Conservation (phyloP, 2,888 invertebrate genomes). For the Lissonota sp. region DNA sequence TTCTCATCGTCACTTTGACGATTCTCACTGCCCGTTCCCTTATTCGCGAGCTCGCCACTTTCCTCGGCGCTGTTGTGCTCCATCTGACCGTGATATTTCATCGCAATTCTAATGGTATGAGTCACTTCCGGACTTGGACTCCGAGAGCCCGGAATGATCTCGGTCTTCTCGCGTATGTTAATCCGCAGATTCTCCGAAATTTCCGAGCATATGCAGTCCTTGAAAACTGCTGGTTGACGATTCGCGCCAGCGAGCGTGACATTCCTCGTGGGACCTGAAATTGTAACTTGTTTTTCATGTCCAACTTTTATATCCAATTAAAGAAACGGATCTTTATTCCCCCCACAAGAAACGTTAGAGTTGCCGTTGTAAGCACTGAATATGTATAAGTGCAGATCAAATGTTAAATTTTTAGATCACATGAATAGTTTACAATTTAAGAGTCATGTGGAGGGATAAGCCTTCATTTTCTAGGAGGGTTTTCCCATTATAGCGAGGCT, state of each 20-base stretch:
- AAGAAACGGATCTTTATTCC: no score
- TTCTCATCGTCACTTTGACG: slow-evolving; percentile 39
- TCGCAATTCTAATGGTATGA: slow-evolving; percentile 79
- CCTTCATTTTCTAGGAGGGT: no score
- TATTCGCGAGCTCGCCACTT: slow-evolving; percentile 50
- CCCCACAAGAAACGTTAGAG: no score
- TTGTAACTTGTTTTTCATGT: slow-evolving; percentile 1
- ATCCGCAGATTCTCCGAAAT: slow-evolving; percentile 75
- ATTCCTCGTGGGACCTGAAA: slow-evolving; percentile 69
- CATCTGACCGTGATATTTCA: slow-evolving; percentile 76
- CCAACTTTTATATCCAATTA: no score
- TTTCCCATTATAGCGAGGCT: no score
- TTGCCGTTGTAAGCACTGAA: no score
- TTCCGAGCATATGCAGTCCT: slow-evolving; percentile 77
- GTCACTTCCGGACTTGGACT: slow-evolving; percentile 80
- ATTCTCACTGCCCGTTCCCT: slow-evolving; percentile 44
- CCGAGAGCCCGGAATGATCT: slow-evolving; percentile 69
- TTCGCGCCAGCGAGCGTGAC: slow-evolving; percentile 44
- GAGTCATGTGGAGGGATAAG: no score
- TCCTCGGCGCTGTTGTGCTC: slow-evolving; percentile 49
- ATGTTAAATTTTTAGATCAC: no score
- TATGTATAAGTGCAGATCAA: no score
- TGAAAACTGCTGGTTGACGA: slow-evolving; percentile 42
- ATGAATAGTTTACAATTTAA: no score
- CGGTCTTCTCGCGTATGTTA: slow-evolving; percentile 74